phyloP scores from a whole-genome alignment of 1,140 invertebrate species.

The Akabosia matsudoensis region DNA sequence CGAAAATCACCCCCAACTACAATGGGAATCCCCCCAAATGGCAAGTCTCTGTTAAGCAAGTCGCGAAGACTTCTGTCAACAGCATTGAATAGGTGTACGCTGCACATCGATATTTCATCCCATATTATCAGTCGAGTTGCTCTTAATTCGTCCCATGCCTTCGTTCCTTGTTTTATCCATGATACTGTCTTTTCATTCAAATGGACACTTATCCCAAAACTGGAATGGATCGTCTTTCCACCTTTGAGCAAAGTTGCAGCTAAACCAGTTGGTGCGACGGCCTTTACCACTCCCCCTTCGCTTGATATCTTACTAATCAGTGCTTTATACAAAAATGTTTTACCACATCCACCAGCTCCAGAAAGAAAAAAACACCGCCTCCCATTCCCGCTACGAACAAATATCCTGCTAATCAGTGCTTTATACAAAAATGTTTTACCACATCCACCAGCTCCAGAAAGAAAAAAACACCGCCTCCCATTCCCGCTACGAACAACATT shows the following conservation, averaged over 20 bases:
- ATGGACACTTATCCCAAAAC: conserved; percentile 53
- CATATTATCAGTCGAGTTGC: conserved; percentile 50
- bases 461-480: conserved; percentile 32
- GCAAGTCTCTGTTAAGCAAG: conserved; percentile 40
- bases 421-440: conserved; percentile 47
- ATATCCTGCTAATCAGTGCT: conserved; percentile 46
- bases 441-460: conserved; percentile 43
- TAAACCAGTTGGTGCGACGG: conserved; percentile 57
- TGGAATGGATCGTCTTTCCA: conserved; percentile 56
- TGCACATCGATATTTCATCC: conserved; percentile 52
- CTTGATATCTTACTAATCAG: conserved; percentile 46
- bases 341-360: conserved; percentile 44
- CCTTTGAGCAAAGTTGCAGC: conserved; percentile 55
- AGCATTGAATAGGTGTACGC: conserved; percentile 48
- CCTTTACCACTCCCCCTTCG: conserved; percentile 50
- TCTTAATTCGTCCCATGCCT: conserved; percentile 47
- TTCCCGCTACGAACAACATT: conserved; percentile 19
- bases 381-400: too few species aligned
- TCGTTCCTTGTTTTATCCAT: conserved; percentile 45
- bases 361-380: conserved; percentile 41
- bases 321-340: conserved; percentile 46
- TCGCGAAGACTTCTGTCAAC: conserved; percentile 50
- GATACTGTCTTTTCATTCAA: conserved; percentile 38
- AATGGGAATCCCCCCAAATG: conserved; percentile 42
- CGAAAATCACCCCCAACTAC: conserved; percentile 54